phyloP scores from a whole-genome alignment of 30 jellyfish, hydroid and myxozoan species.

The Aurelia aurita complex sp. Pacific region DNA sequence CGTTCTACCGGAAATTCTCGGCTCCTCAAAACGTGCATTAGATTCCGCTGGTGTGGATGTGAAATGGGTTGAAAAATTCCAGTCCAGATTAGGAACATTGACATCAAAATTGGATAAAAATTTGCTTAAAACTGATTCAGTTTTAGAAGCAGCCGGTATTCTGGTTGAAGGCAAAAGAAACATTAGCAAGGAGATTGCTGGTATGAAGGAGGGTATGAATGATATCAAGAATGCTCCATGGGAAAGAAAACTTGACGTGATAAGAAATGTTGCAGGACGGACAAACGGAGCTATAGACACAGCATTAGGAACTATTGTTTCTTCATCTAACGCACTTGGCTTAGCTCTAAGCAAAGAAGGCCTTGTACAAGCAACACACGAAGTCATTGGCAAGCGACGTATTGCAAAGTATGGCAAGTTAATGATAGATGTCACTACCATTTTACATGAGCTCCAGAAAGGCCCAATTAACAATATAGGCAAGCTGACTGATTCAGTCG shows the following conservation, averaged over 20 bases:
- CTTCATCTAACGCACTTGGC: conserved; percentile 71
- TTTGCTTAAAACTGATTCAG: conserved; percentile 60
- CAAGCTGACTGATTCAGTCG: conserved; percentile 91
- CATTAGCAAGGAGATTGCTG: conserved; percentile 39
- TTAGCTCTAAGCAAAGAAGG: conserved; percentile 62
- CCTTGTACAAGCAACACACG: conserved; percentile 40
- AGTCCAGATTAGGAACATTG: conserved; percentile 34
- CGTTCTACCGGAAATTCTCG: conserved; percentile 68
- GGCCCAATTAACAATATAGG: conserved; percentile 89
- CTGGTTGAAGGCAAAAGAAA: conserved; percentile 62
- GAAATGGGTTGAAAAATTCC: conserved; percentile 74
- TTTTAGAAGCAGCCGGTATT: conserved; percentile 71
- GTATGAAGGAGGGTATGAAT: conserved; percentile 40
- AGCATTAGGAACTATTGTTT: conserved; percentile 37
- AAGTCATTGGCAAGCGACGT: conserved; percentile 58
- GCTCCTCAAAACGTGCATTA: conserved; percentile 43
- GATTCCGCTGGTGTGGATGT: conserved; percentile 80
- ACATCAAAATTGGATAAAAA: conserved; percentile 45
- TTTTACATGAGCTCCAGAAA: conserved; percentile 53
- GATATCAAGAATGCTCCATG: conserved; percentile 72
- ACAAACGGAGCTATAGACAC: conserved; percentile 55
- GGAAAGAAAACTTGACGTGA: conserved; percentile 56
- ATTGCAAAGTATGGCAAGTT: conserved; percentile 38
- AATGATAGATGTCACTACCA: conserved; percentile 3
- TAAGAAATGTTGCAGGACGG: conserved; percentile 32